Base-by-base conservation (phyloP, 2,113 vertebrate species). In the Alethe diademata region DNA sequence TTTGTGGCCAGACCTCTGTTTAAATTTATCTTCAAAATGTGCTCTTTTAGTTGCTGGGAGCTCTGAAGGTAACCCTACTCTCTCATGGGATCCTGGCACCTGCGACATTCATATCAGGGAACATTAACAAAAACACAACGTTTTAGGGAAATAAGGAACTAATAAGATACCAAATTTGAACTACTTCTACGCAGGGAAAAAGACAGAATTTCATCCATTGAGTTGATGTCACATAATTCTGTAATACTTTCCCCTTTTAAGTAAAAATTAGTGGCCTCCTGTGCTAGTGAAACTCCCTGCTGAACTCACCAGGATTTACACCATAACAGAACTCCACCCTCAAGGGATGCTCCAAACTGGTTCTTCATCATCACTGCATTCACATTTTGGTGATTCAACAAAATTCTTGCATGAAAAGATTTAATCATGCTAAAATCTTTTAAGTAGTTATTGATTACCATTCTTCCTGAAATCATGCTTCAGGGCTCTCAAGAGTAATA, bases 1-100 rank as follows among this genome's bases (percentile, higher is more conserved):
- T 96, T 99, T 98, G 92, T 99, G 98, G 95, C 99, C 99, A 85
- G 99, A 99, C 98, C 98, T 98, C 95, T 99, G 98, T 97, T 98
- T 98, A 95, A 99, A 96, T 14, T 99, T 96, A 95, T 99, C 98
- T 94, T 98, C 98, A 97, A 99, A 99, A 94, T 98, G 96, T 28
- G 96, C 97, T 86, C 98, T 97, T 86, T 98, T 97, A 90, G 96
- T 92, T 94, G 95, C 95, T 69, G 98, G 98, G 90, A 99, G 97
- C 92, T 99, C 98, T 48, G 99, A 98, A 48, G 99, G 98, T 84
- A 99, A 97, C 91, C 99, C 99, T 58, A 99, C 98, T 13, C 98
- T 99, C 36, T 99, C 99, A 69, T 98, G 98, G 91, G 98, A 98
- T 74, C 99, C 99, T 29, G 98, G 98, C 20, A 97, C 97, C 65